A percentile compares a stretch with the other conserved stretches of the same genome.
Evolutionary conservation across 2,888 invertebrate species (phyloP).

Genomic region (Pristionchus fissidentatus): DNA sequence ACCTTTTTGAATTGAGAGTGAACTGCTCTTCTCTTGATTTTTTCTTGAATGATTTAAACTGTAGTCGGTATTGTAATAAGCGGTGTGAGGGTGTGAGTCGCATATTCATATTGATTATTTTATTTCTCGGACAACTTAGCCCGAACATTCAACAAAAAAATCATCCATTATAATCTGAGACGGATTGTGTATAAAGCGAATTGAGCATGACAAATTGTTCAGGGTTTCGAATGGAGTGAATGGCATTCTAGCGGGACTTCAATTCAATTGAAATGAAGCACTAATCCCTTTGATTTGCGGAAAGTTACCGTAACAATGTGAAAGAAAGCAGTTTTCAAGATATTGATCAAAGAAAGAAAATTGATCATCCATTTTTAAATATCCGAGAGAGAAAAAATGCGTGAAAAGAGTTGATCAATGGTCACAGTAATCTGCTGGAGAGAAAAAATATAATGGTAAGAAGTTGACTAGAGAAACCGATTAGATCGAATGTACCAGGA

Average conservation of each 20-base stretch:
- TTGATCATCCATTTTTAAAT: too few species aligned
- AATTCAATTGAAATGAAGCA: background rate
- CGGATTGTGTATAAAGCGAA: conserved; percentile 19
- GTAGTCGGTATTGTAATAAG: too few species aligned
- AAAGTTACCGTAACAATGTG: background rate
- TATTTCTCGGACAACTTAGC: too few species aligned
- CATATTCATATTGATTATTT: too few species aligned
- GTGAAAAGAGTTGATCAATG: conserved; percentile 1
- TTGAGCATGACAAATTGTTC: conserved; percentile 6
- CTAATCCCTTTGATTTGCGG: conserved; percentile 3
- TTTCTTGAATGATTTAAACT: too few species aligned
- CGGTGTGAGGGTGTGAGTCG: too few species aligned
- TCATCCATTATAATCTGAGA: too few species aligned
- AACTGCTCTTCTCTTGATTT: too few species aligned
- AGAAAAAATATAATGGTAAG: background rate
- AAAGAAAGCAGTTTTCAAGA: conserved; percentile 1
- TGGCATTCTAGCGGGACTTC: conserved; percentile 35
- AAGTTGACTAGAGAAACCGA: conserved; percentile 39
- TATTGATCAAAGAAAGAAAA: conserved; percentile 26
- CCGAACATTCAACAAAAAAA: too few species aligned
- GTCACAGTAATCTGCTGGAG: background rate
- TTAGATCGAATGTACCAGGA: conserved; percentile 41
- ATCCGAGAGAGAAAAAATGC: too few species aligned
- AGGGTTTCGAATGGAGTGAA: background rate
- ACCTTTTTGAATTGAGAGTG: too few species aligned